phyloP scores from a whole-genome alignment of 2,888 invertebrate species.

The Eupelmus urozonus region DNA sequence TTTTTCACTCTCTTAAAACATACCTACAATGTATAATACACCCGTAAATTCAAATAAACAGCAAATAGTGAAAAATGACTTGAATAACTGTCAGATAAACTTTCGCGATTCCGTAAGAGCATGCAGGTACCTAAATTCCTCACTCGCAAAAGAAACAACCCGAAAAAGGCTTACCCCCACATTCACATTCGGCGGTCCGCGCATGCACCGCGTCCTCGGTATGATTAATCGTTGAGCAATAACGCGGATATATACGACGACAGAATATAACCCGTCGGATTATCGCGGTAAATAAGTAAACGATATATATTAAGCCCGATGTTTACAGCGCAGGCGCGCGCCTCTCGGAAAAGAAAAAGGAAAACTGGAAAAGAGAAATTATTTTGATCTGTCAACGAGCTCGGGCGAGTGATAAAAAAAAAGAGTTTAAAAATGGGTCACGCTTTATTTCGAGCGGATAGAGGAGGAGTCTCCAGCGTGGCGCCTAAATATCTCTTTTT shows the following conservation, averaged over 20 bases:
- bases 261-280: neutral
- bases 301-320: slow-evolving; percentile 18
- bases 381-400: neutral
- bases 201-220: neutral
- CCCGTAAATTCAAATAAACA: too few species aligned
- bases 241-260: slow-evolving; percentile 1
- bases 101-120: neutral
- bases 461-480: slow-evolving; percentile 5
- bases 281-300: slow-evolving; percentile 8
- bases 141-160: neutral
- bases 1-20: too few species aligned
- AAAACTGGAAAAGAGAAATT: slow-evolving; percentile 19
- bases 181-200: neutral
- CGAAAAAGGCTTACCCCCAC: too few species aligned
- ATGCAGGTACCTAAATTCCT: slow-evolving; percentile 12
- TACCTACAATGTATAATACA: too few species aligned
- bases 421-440: slow-evolving; percentile 30
- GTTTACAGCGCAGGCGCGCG: too few species aligned
- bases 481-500: slow-evolving; percentile 52
- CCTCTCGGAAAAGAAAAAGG: neutral
- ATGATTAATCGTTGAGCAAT: slow-evolving; percentile 25
- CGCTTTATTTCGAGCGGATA: slow-evolving; percentile 27
- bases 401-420: neutral
- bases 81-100: neutral
- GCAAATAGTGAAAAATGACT: neutral